Base-by-base conservation (phyloP, 2,888 invertebrate genomes). In the Didymodactylos carnosus region DNA sequence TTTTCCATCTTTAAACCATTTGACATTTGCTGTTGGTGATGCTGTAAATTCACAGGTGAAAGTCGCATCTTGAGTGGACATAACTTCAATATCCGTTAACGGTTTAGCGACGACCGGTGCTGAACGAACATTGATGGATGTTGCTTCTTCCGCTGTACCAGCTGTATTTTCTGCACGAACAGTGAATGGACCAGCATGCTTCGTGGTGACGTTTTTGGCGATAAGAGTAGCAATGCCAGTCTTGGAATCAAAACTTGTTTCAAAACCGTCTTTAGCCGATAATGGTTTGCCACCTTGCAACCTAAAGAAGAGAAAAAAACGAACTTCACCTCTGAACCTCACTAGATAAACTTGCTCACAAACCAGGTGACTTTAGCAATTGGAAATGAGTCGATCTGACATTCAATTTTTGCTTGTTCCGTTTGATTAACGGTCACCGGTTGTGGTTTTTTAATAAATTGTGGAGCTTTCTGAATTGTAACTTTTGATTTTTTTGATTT, bases 1-100 rank as follows among this genome's bases (percentile, higher is more conserved):
- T 72, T 74, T 43, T 39, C 74, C 74, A 29, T 74, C 41, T 53
- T 43, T 25, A 39, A 71, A 72, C 74, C 74, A 74, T 39, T 71
- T 35, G 13, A 71, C 53, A 53, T 27, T 71, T 11, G 71, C 74
- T 62, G 19, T 19, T 62, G 62, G 62, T 35, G 62, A 62, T 62
- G 62, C 13, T 62, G 29, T 29, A 62, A 62, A 62, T 62, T 62
- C 62, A 35, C 62, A 62, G 7, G 35, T 62, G n/a, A 62, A 62
- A 35, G 62, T 35, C 11, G 35, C 62, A 35, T 29, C 29, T n/a
- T 35, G 7, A 35, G 16, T 62, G n/a, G 6, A 8, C 10, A 62
- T n/a, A 62, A 62, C 62, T 35, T 62, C 62, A 3, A n/a, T 62
- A 35, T 62, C 35, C 3, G 35, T 62, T 62, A 62, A n/a, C 11